Conservation (phyloP, 2,888 invertebrate species). For the Zaprionus lineosus region DNA sequence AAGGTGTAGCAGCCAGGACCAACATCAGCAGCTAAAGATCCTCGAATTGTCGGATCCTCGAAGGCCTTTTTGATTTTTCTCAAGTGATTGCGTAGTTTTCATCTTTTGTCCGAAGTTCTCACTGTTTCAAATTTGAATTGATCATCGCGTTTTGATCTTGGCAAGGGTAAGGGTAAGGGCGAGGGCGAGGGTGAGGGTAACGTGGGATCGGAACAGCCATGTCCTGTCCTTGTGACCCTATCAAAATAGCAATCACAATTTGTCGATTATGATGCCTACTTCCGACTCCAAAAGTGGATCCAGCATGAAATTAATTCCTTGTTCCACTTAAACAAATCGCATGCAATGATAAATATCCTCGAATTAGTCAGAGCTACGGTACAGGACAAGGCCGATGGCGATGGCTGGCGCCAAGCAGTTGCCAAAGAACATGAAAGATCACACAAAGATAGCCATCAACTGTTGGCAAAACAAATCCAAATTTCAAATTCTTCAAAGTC, state of each 20-base stretch:
- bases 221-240: slow-evolving; percentile 31
- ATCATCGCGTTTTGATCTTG: slow-evolving; percentile 65
- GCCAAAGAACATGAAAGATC: slow-evolving; percentile 59
- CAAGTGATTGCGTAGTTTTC: slow-evolving; percentile 80
- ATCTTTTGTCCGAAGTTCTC: slow-evolving; percentile 63
- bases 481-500: slow-evolving; percentile 56
- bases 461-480: slow-evolving; percentile 72
- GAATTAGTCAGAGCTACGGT: slow-evolving; percentile 39
- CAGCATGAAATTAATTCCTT: slow-evolving; percentile 63
- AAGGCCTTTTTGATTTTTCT: slow-evolving; percentile 75
- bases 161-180: slow-evolving; percentile 37
- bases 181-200: slow-evolving; percentile 47
- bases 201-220: slow-evolving; percentile 56
- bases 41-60: slow-evolving; percentile 50
- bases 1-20: slow-evolving; percentile 20
- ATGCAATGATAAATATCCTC: slow-evolving; percentile 43
- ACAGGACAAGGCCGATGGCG: slow-evolving; percentile 1
- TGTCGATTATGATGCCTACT: slow-evolving; percentile 77
- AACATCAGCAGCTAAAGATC: slow-evolving; percentile 49
- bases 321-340: slow-evolving; percentile 25
- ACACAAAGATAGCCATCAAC: slow-evolving; percentile 57
- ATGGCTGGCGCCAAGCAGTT: slow-evolving; percentile 53
- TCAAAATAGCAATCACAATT: slow-evolving; percentile 77
- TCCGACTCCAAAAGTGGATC: slow-evolving; percentile 61
- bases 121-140: slow-evolving; percentile 78